Evolutionary conservation across 1,140 invertebrate species (phyloP).

Genomic region (Drosophila ercepeae): DNA sequence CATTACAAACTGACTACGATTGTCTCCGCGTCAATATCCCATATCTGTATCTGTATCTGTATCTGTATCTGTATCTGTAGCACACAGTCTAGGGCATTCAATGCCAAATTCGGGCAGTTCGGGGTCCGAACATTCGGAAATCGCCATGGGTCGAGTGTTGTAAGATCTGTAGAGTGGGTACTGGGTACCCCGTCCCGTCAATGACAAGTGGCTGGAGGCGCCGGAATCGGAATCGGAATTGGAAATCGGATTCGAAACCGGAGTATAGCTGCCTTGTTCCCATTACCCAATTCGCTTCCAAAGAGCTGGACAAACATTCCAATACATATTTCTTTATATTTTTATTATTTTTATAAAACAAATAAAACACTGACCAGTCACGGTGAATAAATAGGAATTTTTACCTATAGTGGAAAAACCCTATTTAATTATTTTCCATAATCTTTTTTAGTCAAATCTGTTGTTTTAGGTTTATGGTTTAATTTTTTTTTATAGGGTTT

Average conservation of each 20-base stretch:
- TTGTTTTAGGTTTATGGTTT: neutral
- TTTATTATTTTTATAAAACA: neutral
- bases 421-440: neutral
- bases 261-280: constrained; percentile 45
- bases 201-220: constrained; percentile 53
- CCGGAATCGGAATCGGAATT: constrained; percentile 2
- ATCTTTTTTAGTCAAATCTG: neutral
- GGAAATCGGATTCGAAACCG: neutral
- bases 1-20: constrained; percentile 69
- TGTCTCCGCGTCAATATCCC: constrained; percentile 1
- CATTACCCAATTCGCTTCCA: constrained; percentile 45
- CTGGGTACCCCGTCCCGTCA: constrained; percentile 1
- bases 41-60: constrained; percentile 4
- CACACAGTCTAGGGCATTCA: constrained; percentile 55
- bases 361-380: neutral
- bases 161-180: too few relatives aligned
- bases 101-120: constrained; percentile 63
- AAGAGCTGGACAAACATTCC: constrained; percentile 6
- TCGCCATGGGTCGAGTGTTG: constrained; percentile 28
- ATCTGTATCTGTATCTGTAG: constrained; percentile 34
- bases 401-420: neutral
- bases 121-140: constrained; percentile 28
- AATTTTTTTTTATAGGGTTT: too few relatives aligned
- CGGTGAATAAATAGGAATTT: neutral
- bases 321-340: neutral